A percentile compares a stretch with the other conserved stretches of the same genome.
phyloP scores from a whole-genome alignment of 2,113 vertebrate genomes.

The Setophaga kirtlandii region DNA sequence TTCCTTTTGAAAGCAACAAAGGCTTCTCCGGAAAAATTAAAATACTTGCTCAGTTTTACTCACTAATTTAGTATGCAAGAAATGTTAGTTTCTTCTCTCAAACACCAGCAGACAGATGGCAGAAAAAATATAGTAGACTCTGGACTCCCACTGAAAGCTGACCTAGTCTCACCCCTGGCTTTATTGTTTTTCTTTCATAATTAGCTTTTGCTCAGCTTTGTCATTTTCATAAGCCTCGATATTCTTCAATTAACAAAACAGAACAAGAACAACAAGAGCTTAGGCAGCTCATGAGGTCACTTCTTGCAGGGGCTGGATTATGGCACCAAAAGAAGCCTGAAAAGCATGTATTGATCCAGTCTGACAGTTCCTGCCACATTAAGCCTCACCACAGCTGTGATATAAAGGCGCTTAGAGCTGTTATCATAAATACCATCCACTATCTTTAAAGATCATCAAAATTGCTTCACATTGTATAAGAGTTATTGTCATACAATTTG shows the following conservation, averaged over 20 bases:
- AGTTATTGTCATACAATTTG: slow-evolving; percentile 81
- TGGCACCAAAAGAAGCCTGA: slow-evolving; percentile 85
- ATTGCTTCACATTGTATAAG: slow-evolving; percentile 80
- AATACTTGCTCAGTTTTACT: background rate
- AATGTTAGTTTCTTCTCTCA: slow-evolving; percentile 24
- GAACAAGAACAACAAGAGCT: slow-evolving; percentile 83
- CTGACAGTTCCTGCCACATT: slow-evolving; percentile 89
- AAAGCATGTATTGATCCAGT: slow-evolving; percentile 88
- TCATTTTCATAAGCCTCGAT: slow-evolving; percentile 79
- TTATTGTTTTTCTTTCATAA: slow-evolving; percentile 77
- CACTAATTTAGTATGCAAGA: background rate
- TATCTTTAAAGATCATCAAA: slow-evolving; percentile 87
- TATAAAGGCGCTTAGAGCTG: slow-evolving; percentile 86
- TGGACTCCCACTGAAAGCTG: slow-evolving; percentile 50
- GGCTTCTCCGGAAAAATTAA: background rate
- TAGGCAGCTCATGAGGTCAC: slow-evolving; percentile 88
- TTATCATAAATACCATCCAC: slow-evolving; percentile 87
- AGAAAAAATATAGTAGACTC: slow-evolving; percentile 26
- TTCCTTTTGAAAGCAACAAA: background rate
- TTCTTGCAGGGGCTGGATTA: slow-evolving; percentile 87
- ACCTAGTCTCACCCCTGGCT: slow-evolving; percentile 64
- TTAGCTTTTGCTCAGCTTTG: slow-evolving; percentile 82
- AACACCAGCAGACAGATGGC: slow-evolving; percentile 35
- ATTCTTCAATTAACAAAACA: slow-evolving; percentile 79
- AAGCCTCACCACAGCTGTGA: slow-evolving; percentile 85